A percentile compares a stretch with the other conserved stretches of the same genome.
Conservation (phyloP, 2,113 vertebrate species). For the Strigops habroptila region DNA sequence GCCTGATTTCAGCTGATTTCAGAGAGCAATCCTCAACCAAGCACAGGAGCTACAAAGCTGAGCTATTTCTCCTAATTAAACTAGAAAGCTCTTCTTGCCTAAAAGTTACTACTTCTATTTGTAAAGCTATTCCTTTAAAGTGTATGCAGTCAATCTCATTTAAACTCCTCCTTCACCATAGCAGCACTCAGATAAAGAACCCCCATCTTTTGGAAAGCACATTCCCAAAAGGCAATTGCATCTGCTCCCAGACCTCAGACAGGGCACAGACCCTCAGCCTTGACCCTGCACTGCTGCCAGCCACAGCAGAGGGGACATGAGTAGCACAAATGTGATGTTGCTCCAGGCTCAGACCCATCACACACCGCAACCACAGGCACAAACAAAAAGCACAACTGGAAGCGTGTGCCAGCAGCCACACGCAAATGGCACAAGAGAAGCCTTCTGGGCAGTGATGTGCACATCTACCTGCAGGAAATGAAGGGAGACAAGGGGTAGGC, state of each 20-base stretch:
- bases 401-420: fast-evolving
- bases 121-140: background rate
- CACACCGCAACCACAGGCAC: background rate
- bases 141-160: background rate
- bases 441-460: background rate
- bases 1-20: no score
- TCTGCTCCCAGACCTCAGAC: background rate
- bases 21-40: background rate
- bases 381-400: fast-evolving
- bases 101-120: background rate
- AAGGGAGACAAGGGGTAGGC: background rate
- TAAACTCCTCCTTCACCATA: background rate
- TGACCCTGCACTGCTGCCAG: background rate
- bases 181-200: background rate
- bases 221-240: background rate
- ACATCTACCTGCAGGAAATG: background rate
- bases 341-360: background rate
- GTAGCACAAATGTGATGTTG: fast-evolving
- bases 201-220: background rate
- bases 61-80: background rate
- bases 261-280: background rate
- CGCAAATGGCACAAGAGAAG: fast-evolving
- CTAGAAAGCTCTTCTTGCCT: background rate
- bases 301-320: background rate
- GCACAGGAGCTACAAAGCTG: background rate